Evolutionary conservation across 2,888 invertebrate genomes (phyloP), one percentile per base, ranked within the genome.

Genomic region (Hartigia nigra): DNA sequence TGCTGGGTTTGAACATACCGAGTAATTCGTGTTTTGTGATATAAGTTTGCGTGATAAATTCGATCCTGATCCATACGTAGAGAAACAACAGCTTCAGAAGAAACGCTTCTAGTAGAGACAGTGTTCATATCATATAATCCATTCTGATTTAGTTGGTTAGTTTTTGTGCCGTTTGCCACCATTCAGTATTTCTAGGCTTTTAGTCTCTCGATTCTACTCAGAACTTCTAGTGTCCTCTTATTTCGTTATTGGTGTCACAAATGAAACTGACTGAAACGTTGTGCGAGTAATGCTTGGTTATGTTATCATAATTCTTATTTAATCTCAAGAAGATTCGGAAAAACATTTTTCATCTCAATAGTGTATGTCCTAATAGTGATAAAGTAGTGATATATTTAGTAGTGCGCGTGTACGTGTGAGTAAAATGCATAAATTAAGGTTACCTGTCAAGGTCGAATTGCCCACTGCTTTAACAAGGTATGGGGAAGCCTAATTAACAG

Each of bases 381-480:
- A 55, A 55, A 55, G 23, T 55, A 55, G 55, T 55, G 55, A 23
- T 55, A 55, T 55, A 55, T 55, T 55, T 55, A 55, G 55, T 55
- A 23, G 55, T 55, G 55, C 55, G 72, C 72, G 72, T 34, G 34
- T 31, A 74, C 36, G 78, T 80, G 78, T 74, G 76, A 84, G 75
- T 86, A 89, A 88, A 87, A 91, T 90, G 90, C 89, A 90, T 86
- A 91, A 90, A 86, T 87, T 90, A 84, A 88, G 90, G 84, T 86
- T 90, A 82, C 88, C 90, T 86, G 89, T 90, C 87, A 90, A 90
- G 89, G 89, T 90, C 82, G 90, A 90, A 86, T 89, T 91, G 82
- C 90, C 90, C 84, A 87, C 88, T 84, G 87, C 85, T 84, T 84
- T 90, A 86, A 89, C 90, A 89, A 91, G 90, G 90, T 90, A 91